Evolutionary conservation across 2,113 vertebrate species (phyloP).

Genomic region (Plecturocebus donacophilus): DNA sequence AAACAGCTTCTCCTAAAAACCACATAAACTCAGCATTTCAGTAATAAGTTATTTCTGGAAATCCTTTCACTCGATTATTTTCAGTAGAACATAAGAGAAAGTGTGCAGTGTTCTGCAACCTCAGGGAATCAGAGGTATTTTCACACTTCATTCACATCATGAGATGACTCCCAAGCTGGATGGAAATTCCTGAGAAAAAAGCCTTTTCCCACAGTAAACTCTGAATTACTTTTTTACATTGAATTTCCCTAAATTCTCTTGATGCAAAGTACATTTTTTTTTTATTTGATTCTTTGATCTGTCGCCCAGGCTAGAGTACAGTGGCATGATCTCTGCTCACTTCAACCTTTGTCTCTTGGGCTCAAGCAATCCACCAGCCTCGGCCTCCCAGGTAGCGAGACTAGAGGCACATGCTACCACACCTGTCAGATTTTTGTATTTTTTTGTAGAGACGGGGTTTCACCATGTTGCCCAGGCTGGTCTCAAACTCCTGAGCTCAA

Average conservation of each 20-base stretch:
- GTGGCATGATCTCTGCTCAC: too few species aligned
- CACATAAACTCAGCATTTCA: conserved; percentile 75
- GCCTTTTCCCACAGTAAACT: conserved; percentile 77
- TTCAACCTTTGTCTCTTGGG: too few species aligned
- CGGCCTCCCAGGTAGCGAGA: too few species aligned
- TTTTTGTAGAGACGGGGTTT: too few species aligned
- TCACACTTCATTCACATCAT: conserved; percentile 82
- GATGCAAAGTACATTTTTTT: conserved; percentile 54
- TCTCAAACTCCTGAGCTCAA: too few species aligned
- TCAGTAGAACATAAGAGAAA: conserved; percentile 69
- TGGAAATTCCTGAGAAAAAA: conserved; percentile 77
- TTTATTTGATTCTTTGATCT: too few species aligned
- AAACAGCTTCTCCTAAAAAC: conserved; percentile 56
- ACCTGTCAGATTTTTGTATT: too few species aligned
- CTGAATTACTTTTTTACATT: conserved; percentile 71
- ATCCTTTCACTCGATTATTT: conserved; percentile 80
- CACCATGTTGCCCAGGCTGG: too few species aligned
- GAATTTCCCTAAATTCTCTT: conserved; percentile 68
- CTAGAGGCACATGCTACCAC: too few species aligned
- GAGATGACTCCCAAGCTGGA: conserved; percentile 76
- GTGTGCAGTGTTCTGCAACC: conserved; percentile 66
- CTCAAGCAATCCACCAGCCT: too few species aligned
- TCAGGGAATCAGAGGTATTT: conserved; percentile 77
- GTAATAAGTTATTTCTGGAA: conserved; percentile 79
- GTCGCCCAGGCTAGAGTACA: too few species aligned